phyloP scores from a whole-genome alignment of 2,113 vertebrate genomes.

The Alexandromys fortis region DNA sequence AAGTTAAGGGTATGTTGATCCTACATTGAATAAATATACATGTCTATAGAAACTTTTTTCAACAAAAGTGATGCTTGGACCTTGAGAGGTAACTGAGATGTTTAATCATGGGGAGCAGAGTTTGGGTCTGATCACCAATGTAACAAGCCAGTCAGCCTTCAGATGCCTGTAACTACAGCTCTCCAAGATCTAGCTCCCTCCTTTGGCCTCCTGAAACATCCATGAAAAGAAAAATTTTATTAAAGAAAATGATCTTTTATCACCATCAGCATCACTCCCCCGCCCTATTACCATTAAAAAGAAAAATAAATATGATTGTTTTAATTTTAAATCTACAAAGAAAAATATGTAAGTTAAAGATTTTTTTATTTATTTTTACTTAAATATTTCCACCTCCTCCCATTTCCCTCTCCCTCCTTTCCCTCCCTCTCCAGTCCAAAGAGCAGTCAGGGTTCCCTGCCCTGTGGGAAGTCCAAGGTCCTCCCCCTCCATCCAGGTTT shows the following conservation, averaged over 20 bases:
- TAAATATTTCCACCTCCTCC: no score
- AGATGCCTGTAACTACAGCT: not conserved
- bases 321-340: slow-evolving; percentile 38
- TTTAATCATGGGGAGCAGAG: not conserved
- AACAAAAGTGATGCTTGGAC: not conserved
- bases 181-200: no score
- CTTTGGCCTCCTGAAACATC: not conserved
- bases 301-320: not conserved
- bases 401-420: no score
- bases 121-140: not conserved
- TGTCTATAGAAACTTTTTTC: slow-evolving; percentile 9
- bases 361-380: not conserved
- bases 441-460: no score
- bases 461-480: no score
- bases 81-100: not conserved
- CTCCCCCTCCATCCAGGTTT: no score
- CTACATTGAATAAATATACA: slow-evolving; percentile 23
- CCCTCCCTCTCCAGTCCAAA: no score
- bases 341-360: slow-evolving; percentile 44
- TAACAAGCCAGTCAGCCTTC: not conserved
- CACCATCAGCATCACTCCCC: not conserved
- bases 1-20: slow-evolving; percentile 88
- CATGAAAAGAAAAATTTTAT: not conserved
- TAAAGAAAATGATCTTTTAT: not conserved
- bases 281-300: no score